phyloP scores from a whole-genome alignment of 2,113 vertebrate species.

The Scartelaos histophorus region DNA sequence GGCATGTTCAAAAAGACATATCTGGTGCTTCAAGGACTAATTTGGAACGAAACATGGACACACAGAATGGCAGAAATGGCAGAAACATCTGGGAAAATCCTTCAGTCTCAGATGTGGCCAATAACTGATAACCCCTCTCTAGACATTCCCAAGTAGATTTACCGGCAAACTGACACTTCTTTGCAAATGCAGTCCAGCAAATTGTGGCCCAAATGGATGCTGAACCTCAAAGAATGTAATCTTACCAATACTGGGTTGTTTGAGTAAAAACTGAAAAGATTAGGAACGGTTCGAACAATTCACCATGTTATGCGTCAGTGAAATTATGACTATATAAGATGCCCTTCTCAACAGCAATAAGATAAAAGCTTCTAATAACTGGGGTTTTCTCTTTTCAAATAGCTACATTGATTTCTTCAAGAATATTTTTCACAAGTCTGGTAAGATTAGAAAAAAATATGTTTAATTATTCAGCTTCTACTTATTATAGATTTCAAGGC shows the following conservation, averaged over 20 bases:
- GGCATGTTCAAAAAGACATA: too few species aligned
- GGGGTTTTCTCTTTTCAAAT: neutral
- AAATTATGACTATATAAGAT: neutral
- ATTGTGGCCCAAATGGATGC: neutral
- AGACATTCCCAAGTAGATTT: too few species aligned
- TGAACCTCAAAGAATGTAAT: neutral
- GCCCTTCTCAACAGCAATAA: neutral
- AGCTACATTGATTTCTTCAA: neutral
- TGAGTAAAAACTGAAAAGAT: neutral
- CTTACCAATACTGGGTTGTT: neutral
- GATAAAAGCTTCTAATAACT: neutral
- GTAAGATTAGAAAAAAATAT: too few species aligned
- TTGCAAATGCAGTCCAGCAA: neutral
- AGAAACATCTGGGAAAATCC: too few species aligned
- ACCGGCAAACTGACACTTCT: neutral
- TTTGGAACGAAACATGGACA: too few species aligned
- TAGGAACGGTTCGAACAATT: neutral
- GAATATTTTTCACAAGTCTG: neutral
- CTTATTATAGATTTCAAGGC: neutral
- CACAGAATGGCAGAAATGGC: too few species aligned
- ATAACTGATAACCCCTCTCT: too few species aligned
- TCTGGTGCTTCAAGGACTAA: too few species aligned
- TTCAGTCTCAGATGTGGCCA: too few species aligned
- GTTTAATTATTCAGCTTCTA: neutral
- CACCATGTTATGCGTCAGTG: neutral